Evolutionary conservation across 2,888 invertebrate genomes (phyloP).

Genomic region (Camponotus fellah): DNA sequence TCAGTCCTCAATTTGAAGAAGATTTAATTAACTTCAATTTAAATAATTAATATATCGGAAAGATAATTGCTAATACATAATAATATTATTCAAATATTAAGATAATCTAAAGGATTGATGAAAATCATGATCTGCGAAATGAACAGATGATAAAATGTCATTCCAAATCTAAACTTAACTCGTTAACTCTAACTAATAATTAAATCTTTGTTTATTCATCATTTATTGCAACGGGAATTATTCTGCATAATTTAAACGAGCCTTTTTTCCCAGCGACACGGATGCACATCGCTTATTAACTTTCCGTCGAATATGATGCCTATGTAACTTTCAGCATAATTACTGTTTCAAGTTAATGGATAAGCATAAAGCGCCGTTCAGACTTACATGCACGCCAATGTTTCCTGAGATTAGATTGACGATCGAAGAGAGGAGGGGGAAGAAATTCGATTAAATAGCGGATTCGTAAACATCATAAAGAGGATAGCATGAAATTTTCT

Average conservation of each 20-base stretch:
- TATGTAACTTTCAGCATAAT: conserved; percentile 53
- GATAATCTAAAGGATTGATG: conserved; percentile 4
- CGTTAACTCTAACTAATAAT: conserved; percentile 33
- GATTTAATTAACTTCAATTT: background rate
- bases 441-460: background rate
- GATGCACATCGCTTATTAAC: conserved; percentile 50
- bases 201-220: conserved; percentile 43
- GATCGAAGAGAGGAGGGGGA: background rate
- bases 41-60: conserved; percentile 4
- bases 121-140: background rate
- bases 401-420: conserved; percentile 46
- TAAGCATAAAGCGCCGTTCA: conserved; percentile 49
- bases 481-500: conserved; percentile 59
- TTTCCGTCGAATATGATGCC: conserved; percentile 54
- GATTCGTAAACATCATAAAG: conserved; percentile 34
- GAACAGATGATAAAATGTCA: conserved; percentile 28
- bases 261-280: background rate
- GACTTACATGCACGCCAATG: conserved; percentile 1
- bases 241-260: conserved; percentile 43
- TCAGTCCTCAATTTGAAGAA: too few relatives aligned
- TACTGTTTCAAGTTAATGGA: conserved; percentile 54
- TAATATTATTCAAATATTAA: background rate
- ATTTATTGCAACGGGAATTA: conserved; percentile 14
- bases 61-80: background rate
- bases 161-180: conserved; percentile 20